Conservation (phyloP, 2,113 vertebrate species). For the Taurulus bubalis region DNA sequence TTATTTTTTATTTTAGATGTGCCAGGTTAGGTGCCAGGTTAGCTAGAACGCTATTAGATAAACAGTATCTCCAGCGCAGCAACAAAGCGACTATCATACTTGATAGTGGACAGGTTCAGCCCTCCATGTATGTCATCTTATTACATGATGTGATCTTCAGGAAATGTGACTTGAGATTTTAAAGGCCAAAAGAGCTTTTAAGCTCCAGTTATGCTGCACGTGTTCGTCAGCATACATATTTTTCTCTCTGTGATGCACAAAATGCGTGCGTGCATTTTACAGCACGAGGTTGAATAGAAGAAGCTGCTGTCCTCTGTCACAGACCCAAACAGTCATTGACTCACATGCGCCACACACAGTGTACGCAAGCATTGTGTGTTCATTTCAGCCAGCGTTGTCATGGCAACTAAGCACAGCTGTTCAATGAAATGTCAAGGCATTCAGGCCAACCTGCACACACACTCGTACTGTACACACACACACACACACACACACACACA, state of each 20-base stretch:
- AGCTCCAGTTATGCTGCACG: neutral
- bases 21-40: too few species aligned
- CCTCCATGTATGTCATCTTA: neutral
- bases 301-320: constrained; percentile 50
- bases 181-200: neutral
- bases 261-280: neutral
- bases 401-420: constrained; percentile 73
- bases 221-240: neutral
- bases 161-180: neutral
- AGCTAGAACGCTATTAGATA: neutral
- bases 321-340: constrained; percentile 35
- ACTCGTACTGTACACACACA: constrained; percentile 7
- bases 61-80: neutral
- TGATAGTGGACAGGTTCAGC: neutral
- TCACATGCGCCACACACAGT: constrained; percentile 7
- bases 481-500: constrained; percentile 11
- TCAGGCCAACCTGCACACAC: constrained; percentile 36
- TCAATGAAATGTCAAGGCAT: constrained; percentile 78
- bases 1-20: neutral
- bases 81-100: neutral
- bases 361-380: constrained; percentile 61
- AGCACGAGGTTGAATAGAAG: constrained; percentile 36
- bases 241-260: neutral
- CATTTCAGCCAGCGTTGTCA: constrained; percentile 68
- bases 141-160: neutral